Base-by-base conservation (phyloP, 2,113 vertebrate genomes). In the Drymodes brunneopygia region DNA sequence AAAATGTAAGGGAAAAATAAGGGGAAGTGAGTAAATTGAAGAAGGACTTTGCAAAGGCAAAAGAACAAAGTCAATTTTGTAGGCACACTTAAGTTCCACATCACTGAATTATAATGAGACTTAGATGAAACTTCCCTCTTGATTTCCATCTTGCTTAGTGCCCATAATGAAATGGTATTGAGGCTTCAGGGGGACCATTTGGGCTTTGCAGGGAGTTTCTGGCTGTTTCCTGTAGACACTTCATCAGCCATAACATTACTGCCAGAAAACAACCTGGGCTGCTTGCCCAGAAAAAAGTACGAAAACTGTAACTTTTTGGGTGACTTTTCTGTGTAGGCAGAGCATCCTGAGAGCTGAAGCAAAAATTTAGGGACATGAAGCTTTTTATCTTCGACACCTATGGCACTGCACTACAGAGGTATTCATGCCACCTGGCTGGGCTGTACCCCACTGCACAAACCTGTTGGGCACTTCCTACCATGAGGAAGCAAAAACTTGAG, bases 1-100 rank as follows among this genome's bases (percentile, higher is more conserved):
- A 90, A 96, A 86, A 88, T 56, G 27, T 73, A 86, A 51, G 40
- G 71, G 29, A 2, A 67, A 95, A 88, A 83, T 70, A 81, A 58
- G 51, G 24, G 25, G 42, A 88, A 48, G 33, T 13, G 5, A 51
- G 27, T 62, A 74, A 92, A 88, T 51, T 88, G 75, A 86, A 80
- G 85, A 75, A 90, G 60, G 58, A 77, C 47, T 64, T 93, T 73
- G 69, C 56, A 83, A 83, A 95, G 54, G 42, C 58, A 65, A 75
- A 93, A n/a, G 67, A 81, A 66, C 44, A 70, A 90, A 94, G 75
- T 86, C 58, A 58, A 4, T 97, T 92, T 93, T 88, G 42, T 64
- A 86, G 80, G 67, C 83, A 62, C 22, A 36, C 27, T 83, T 78
- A 88, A 88, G 77, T 88, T 91, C 88, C 86, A 93, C 64, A 74